A percentile compares a stretch with the other conserved stretches of the same genome.
These are phyloP conservation scores for Tauraco erythrolophus DNA, from an alignment of 2,113 vertebrate genomes.

Conservation along the genomic window DNA sequence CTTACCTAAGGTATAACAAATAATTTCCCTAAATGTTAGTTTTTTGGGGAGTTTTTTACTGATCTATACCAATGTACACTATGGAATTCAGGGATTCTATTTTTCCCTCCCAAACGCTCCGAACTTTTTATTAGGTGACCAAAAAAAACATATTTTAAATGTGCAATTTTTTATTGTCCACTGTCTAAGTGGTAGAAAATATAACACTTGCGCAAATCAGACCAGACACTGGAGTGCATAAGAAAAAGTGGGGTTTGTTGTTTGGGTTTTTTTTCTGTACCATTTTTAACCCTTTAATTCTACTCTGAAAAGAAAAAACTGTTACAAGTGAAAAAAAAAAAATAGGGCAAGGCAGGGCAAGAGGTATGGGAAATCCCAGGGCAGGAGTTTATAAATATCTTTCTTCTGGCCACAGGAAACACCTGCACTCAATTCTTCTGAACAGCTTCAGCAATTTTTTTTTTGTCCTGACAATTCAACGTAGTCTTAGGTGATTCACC, in stretches of 20 bases:
- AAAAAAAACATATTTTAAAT: not conserved
- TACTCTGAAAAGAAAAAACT: not conserved
- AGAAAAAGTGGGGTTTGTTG: not conserved
- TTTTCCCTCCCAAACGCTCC: not conserved
- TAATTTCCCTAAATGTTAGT: not conserved
- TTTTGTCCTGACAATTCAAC: not conserved
- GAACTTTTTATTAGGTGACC: not conserved
- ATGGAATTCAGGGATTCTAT: not conserved
- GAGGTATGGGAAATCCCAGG: not conserved
- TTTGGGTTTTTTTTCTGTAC: too few relatives aligned
- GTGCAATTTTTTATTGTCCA: not conserved
- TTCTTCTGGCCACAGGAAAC: not conserved
- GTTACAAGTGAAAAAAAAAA: not conserved
- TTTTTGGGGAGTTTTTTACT: not conserved
- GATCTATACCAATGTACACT: not conserved
- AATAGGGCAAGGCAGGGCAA: not conserved
- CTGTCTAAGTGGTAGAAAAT: not conserved
- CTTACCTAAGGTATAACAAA: not conserved
- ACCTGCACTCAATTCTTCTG: not conserved
- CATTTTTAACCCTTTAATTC: not conserved
- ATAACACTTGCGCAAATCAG: not conserved
- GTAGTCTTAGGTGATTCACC: not conserved
- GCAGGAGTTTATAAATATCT: not conserved
- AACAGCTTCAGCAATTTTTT: not conserved
- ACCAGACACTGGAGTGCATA: accelerated